Base-by-base conservation (phyloP, 2,888 invertebrate genomes). In the Patella ulyssiponensis region DNA sequence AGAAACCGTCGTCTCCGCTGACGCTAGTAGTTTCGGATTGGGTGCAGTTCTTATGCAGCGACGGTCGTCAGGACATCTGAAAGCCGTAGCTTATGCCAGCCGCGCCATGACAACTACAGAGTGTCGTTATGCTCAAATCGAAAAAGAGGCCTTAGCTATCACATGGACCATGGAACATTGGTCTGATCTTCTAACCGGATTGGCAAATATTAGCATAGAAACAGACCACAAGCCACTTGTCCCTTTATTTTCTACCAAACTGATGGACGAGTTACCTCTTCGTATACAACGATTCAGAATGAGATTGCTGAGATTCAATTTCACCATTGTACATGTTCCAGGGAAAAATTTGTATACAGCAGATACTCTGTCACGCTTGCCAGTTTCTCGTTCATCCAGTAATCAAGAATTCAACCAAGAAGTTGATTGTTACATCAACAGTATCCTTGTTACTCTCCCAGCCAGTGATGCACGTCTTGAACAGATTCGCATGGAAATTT, bases 301-400 rank as follows among this genome's bases (percentile, higher is more conserved):
- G 56, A 15, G 56, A 56, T n/a, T 56, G 15, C 15, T 15, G 56
- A 17, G 56, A 56, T 56, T 56, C 56, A 17, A 56, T 56, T 56
- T 56, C 56, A 3, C 56, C 56, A 56, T 15, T n/a, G n/a, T 17
- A 56, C 56, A 56, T 56, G 17, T 56, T 56, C 17, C 56, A 56
- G 79, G 74, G 5, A 77, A 70, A 71, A n/a, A 64, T 17, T 69
- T 79, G 74, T 77, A 69, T 51, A 69, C 77, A 74, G 74, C 74
- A n/a, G 79, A 79, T 27, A 23, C 69, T 9, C 72, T 79, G n/a
- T 33, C 73, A 20, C 9, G 15, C 23, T 54, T 17, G 15, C 44
- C 15, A 69, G 27, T 72, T 44, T 44, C 44, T 44, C 44, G 44
- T 44, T 44, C 44, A 44, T 44, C 5, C 44, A 44, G 44, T 44